Conservation (phyloP, 2,888 invertebrate species). For the Spialia ferax region DNA sequence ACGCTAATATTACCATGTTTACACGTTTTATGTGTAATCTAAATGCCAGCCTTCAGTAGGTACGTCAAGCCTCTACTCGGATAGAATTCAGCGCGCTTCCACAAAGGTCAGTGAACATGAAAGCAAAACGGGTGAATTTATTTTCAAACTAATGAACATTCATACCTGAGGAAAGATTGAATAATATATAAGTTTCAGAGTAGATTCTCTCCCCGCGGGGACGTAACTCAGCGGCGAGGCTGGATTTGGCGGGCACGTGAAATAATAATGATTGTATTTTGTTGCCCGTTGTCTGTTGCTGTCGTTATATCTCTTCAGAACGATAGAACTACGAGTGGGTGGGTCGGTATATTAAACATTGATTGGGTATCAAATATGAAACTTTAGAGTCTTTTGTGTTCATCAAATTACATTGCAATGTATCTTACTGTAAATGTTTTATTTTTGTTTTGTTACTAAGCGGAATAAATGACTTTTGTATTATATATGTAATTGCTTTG, state of each 20-base stretch:
- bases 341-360: background rate
- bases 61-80: background rate
- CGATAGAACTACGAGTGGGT: too few relatives aligned
- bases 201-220: slow-evolving; percentile 67
- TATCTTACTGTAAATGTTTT: too few relatives aligned
- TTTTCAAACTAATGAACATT: slow-evolving; percentile 78
- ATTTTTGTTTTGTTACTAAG: too few relatives aligned
- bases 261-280: slow-evolving; percentile 60
- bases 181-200: slow-evolving; percentile 77
- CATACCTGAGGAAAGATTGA: slow-evolving; percentile 79
- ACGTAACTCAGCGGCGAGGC: slow-evolving; percentile 67
- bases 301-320: slow-evolving; percentile 40
- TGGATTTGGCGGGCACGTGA: slow-evolving; percentile 59
- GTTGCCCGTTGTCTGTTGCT: slow-evolving; percentile 42
- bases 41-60: background rate
- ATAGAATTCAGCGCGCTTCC: slow-evolving; percentile 9
- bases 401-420: too few relatives aligned
- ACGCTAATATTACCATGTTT: background rate
- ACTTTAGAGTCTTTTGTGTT: background rate
- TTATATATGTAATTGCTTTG: too few relatives aligned
- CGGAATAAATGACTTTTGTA: too few relatives aligned
- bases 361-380: background rate
- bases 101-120: slow-evolving; percentile 66
- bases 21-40: background rate
- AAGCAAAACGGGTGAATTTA: slow-evolving; percentile 60